Evolutionary conservation across 1,140 invertebrate genomes (phyloP), one percentile per base, ranked within the genome.

Genomic region (Diabrotica virgifera): DNA sequence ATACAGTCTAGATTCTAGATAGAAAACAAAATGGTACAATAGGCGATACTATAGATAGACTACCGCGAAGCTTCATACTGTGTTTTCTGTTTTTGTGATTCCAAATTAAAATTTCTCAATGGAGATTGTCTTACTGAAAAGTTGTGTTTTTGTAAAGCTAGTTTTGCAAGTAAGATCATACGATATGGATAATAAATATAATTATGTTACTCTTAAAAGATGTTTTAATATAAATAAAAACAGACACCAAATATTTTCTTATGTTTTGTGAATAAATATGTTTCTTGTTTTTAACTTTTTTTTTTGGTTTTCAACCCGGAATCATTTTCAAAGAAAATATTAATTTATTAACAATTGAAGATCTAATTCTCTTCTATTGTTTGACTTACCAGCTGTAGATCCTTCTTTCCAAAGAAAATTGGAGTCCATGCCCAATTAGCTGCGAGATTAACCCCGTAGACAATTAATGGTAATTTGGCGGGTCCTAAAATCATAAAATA

Each of bases 371-470:
- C 24, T 24, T 24, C 4, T 24, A 24, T 24, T 24, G 24, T 24
- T 24, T 24, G 24, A 8, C n/a, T 67, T 82, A 92, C 92, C 84
- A 86, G 83, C 80, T 92, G 90, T 5, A 91, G 81, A 67, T 87
- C 86, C 64, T 89, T 88, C 36, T 81, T 70, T 53, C 87, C 87
- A 79, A 95, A 95, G 80, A 95, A 95, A 12, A 95, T 86, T 6
- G 92, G 92, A 2, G 90, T 86, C 93, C 93, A 96, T 0, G 87
- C 83, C 90, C 91, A 95, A 77, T 95, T 96, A 0, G 95, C 78
- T 0, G 87, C 84, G 55, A 96, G 79, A 75, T 94, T 92, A 1
- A 84, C 78, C 6, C 86, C 90, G 70, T 93, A 95, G 24, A 91
- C 74, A 0, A 87, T 81, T 13, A 96, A 75, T 0, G 93, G 90